Evolutionary conservation across 2,113 vertebrate species (phyloP), one percentile per base, ranked within the genome.

Genomic region (Hydrolagus affinis): DNA sequence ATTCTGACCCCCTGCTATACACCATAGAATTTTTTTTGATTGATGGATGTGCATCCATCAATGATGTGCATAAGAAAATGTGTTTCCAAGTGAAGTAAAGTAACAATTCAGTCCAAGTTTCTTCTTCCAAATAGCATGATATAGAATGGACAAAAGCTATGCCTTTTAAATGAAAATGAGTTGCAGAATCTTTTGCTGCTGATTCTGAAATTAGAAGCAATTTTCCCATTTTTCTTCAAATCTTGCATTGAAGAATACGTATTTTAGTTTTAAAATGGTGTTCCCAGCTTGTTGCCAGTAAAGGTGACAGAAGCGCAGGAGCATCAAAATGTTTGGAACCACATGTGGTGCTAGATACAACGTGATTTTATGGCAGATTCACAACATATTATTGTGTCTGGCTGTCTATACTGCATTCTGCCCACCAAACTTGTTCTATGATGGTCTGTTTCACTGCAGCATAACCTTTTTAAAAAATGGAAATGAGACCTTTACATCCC

Each of bases 211-310:
- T 62, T 80, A 1, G n/a, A 64, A 80, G 62, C 30, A 11, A 80
- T 80, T 57, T 6, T 62, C 62, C 12, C 57, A 11, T n/a, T 78
- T 44, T 44, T 8, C 14, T 80, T 80, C 3, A 21, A 21, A 64
- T 62, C 66, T 9, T 83, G 25, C 4, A 12, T 30, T 66, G 59
- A 73, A 44, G 72, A 30, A 17, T 83, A 11, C 25, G 21, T 32
- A 30, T 32, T 64, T 8, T 30, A 25, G 60, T 32, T 80, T 62
- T 44, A 3, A 44, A 44, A 44, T 44, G 44, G 44, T 32, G 30
- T 75, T n/a, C 32, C 21, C 75, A 77, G 21, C 75, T 77, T 78
- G 78, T 68, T 75, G 8, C 32, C 25, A 66, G 15, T 66, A 66
- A 15, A 12, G 30, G 30, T 80, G 77, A 15, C 60, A 66, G 9